Conservation (phyloP, 1,140 invertebrate species). For the Cyclargus thomasi region DNA sequence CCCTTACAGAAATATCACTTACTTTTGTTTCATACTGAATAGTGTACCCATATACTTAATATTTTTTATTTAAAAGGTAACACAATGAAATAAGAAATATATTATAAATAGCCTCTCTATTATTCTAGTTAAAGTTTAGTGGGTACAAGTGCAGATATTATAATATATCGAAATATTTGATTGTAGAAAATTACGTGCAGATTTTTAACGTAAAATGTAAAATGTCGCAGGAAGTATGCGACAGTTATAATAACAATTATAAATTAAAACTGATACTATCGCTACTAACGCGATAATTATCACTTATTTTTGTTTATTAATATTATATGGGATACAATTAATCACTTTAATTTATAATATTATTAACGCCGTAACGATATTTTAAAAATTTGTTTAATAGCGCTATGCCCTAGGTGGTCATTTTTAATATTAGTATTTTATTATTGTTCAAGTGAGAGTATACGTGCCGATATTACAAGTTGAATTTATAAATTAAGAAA, state of each 20-base stretch:
- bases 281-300: slow-evolving; percentile 1
- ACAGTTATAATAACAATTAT: neutral
- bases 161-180: no score
- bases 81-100: no score
- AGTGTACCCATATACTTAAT: no score
- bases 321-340: neutral
- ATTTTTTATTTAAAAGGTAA: no score
- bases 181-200: no score
- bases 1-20: no score
- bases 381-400: neutral
- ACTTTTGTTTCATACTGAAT: no score
- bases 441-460: neutral
- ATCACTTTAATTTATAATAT: slow-evolving; percentile 12
- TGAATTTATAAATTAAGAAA: neutral
- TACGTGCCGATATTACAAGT: neutral
- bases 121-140: no score
- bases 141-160: no score
- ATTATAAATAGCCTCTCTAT: no score
- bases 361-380: neutral
- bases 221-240: neutral
- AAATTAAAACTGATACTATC: neutral
- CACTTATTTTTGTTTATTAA: neutral
- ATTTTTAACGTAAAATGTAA: no score
- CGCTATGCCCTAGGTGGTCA: neutral
- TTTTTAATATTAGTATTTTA: neutral